Conservation (phyloP, 1,140 invertebrate genomes). For the Heliconius eleuchia region DNA sequence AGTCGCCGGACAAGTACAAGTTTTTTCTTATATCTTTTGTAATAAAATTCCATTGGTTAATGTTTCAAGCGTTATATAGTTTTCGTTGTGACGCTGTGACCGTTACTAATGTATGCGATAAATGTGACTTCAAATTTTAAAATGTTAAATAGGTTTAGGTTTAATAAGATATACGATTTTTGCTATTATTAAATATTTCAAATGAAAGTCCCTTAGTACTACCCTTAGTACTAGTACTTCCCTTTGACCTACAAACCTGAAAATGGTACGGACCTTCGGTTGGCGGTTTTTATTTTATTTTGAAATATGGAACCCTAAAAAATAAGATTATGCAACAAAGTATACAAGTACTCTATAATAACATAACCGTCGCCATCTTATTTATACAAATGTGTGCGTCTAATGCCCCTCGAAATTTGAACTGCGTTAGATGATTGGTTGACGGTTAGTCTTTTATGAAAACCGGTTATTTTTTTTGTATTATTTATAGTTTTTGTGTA, state of each 20-base stretch:
- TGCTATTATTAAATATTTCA: no score
- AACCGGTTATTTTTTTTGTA: slow-evolving; percentile 44
- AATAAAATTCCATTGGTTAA: slow-evolving; percentile 18
- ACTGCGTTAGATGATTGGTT: slow-evolving; percentile 71
- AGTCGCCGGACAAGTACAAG: slow-evolving; percentile 15
- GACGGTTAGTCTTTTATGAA: slow-evolving; percentile 49
- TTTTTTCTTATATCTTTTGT: slow-evolving; percentile 27
- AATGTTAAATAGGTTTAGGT: no score
- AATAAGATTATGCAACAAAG: no score
- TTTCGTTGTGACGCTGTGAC: not conserved
- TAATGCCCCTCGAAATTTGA: slow-evolving; percentile 73
- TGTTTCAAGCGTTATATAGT: not conserved
- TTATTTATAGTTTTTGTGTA: no score
- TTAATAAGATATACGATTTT: no score
- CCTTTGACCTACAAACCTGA: no score
- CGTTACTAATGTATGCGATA: not conserved
- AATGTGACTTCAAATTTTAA: not conserved
- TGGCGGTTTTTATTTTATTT: no score
- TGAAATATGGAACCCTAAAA: no score
- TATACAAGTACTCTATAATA: not conserved
- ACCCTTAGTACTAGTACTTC: no score
- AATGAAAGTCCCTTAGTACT: no score
- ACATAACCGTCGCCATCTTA: not conserved
- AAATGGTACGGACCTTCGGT: no score
- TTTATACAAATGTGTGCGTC: not conserved